Base-by-base conservation (phyloP, 2,113 vertebrate genomes). In the Recurvirostra avosetta region DNA sequence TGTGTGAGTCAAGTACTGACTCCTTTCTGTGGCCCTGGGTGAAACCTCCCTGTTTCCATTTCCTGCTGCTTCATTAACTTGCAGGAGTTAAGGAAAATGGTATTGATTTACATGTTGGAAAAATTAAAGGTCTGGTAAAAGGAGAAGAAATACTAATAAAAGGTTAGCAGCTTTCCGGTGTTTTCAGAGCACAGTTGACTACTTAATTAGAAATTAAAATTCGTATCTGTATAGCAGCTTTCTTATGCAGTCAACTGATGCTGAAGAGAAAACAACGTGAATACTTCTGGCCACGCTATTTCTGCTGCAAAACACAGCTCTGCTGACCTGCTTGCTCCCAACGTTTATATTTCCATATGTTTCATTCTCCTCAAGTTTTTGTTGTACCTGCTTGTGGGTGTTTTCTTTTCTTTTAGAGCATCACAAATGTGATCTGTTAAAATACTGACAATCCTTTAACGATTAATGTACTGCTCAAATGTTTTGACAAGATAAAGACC, bases 401-500 rank as follows among this genome's bases (percentile, higher is more conserved):
- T 96, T 92, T 97, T 95, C 90, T 94, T 97, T 95, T 96, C 88
- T 96, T 96, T 92, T 87, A 72, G 93, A 97, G 95, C 86, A 92
- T 96, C 87, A 86, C 94, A 96, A 90, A 95, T 95, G 80, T 2
- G 21, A 97, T 97, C 94, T 97, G 82, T 86, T 96, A 61, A 92
- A 97, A 92, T 90, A 84, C 80, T 96, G 84, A 90, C 77, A 97
- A 72, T 91, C 38, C 66, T 70, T 75, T 87, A 78, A 84, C 0
- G 9, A 92, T 92, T 82, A 96, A 83, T 40, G 56, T 32, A 40
- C 18, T 12, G 58, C 65, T 94, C 30, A 5, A 5, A 41, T 95
- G 91, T 97, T 97, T 97, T 97, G 96, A 96, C 80, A 97, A 96
- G 87, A 74, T 73, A 96, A 95, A 96, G 96, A 94, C 85, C 96